Conservation (phyloP, 2,113 vertebrate species). For the Microtus oregoni region DNA sequence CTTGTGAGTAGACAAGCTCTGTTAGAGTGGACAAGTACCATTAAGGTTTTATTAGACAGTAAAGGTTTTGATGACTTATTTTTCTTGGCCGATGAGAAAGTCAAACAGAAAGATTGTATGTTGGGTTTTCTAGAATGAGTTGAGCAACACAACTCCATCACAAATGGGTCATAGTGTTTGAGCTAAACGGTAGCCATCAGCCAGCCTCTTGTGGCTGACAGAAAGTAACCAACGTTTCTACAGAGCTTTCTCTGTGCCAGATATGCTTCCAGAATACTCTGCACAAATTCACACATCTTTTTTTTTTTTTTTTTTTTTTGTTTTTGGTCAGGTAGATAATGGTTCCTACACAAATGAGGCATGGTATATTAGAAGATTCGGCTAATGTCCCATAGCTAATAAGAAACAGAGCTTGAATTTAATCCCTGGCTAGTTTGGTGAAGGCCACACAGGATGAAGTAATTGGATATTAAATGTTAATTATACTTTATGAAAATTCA, state of each 20-base stretch:
- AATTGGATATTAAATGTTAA: not conserved
- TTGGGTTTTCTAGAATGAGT: not conserved
- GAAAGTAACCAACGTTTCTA: not conserved
- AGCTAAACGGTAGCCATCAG: not conserved
- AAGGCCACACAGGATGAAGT: not conserved
- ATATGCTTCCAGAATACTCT: not conserved
- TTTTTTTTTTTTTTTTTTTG: not conserved
- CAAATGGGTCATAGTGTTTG: not conserved
- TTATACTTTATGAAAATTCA: not conserved
- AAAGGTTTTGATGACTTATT: not conserved
- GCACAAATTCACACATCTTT: not conserved
- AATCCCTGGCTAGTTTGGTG: not conserved
- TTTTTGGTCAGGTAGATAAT: not conserved
- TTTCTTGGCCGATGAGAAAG: not conserved
- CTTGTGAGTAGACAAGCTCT: not conserved
- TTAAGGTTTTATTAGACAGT: not conserved
- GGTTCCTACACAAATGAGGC: not conserved
- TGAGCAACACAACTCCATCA: not conserved
- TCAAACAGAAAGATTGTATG: not conserved
- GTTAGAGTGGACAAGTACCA: not conserved
- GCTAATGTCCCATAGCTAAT: not conserved
- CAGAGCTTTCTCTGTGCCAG: not conserved
- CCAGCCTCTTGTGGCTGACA: not conserved
- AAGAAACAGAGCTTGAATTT: not conserved
- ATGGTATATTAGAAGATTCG: not conserved